These are phyloP conservation scores for Chaetodon auriga DNA, from an alignment of 2,113 vertebrate species.

Conservation along the genomic window DNA sequence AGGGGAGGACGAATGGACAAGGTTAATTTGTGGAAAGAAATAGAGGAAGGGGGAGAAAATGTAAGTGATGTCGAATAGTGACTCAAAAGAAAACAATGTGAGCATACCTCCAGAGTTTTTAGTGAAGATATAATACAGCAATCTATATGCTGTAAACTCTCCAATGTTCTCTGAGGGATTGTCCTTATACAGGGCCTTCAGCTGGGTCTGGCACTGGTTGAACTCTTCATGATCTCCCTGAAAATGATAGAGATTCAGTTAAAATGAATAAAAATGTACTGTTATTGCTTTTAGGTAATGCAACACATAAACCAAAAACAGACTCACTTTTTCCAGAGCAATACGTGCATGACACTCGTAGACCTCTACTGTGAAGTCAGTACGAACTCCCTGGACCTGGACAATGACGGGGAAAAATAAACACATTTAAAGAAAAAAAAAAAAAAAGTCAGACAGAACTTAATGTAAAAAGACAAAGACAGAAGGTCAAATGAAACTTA, in stretches of 20 bases:
- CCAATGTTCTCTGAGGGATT: conserved; percentile 90
- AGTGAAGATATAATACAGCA: conserved; percentile 95
- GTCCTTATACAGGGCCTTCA: conserved; percentile 92
- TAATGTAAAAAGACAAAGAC: no score
- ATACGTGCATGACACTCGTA: conserved; percentile 95
- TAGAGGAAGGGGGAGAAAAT: not conserved
- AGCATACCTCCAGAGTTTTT: conserved; percentile 91
- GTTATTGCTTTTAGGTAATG: no score
- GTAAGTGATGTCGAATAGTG: not conserved
- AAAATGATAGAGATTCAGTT: not conserved
- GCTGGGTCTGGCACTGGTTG: conserved; percentile 95
- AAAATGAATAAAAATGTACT: not conserved
- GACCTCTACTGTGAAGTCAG: conserved; percentile 94
- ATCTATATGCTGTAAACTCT: conserved; percentile 93
- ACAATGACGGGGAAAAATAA: not conserved
- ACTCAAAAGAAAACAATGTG: conserved; percentile 13
- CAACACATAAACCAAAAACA: not conserved
- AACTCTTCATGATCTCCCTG: conserved; percentile 96
- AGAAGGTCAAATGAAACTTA: not conserved
- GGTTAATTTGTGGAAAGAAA: not conserved
- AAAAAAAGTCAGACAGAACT: not conserved
- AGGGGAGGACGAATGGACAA: not conserved
- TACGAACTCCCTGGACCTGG: conserved; percentile 90
- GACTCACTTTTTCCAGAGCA: conserved; percentile 91
- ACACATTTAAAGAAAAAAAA: not conserved